Percentiles rank a stretch among this genome's conserved stretches.
Conservation (phyloP, 2,113 vertebrate genomes). For the Chionis minor region DNA sequence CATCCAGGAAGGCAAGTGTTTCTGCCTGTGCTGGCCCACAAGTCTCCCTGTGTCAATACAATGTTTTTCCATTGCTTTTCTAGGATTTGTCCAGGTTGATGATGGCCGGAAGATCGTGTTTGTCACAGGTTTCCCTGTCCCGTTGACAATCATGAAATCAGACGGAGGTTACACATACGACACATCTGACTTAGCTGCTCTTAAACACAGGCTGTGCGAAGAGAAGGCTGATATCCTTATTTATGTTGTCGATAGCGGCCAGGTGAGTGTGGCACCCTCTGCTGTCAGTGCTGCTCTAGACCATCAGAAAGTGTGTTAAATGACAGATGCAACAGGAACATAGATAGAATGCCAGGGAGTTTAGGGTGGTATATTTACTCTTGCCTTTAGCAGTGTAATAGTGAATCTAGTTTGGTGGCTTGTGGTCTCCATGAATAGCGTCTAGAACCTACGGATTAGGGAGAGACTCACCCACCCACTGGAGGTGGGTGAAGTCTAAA, state of each 20-base stretch:
- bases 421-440: not conserved
- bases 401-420: not conserved
- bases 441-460: not conserved
- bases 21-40: not conserved
- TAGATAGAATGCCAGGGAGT: not conserved
- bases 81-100: slow-evolving; percentile 88
- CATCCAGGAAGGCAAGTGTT: not conserved
- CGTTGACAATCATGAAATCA: slow-evolving; percentile 90
- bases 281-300: not conserved
- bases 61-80: not conserved
- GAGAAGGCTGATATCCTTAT: slow-evolving; percentile 90
- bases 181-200: slow-evolving; percentile 92
- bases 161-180: slow-evolving; percentile 97
- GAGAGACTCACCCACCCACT: not conserved
- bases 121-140: slow-evolving; percentile 84
- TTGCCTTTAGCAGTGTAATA: not conserved
- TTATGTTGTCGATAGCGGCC: slow-evolving; percentile 94
- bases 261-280: slow-evolving; percentile 74
- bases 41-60: accelerated
- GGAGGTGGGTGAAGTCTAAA: not conserved
- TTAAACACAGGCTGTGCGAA: slow-evolving; percentile 83
- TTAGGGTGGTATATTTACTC: not conserved
- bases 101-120: slow-evolving; percentile 93
- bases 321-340: accelerated
- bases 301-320: not conserved